Base-by-base conservation (phyloP, 2,797 vertebrate genomes). In the Micropoecilia bifurca region DNA sequence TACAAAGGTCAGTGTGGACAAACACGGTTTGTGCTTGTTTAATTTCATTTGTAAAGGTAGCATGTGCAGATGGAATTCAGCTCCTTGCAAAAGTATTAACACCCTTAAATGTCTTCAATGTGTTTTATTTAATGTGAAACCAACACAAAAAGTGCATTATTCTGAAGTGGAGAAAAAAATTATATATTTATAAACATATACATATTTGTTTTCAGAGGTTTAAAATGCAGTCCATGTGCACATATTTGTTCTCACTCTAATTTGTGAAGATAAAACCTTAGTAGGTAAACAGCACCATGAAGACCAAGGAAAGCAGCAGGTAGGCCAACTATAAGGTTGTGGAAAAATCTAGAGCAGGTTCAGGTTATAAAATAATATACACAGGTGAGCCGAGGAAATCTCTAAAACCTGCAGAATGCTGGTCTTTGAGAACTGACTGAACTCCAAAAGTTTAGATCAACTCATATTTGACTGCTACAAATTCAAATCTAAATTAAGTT, bases 1-100 rank as follows among this genome's bases (percentile, higher is more conserved):
- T 99, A 99, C 91, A 97, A 95, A 97, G 98, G 98, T 99, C 80
- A 7, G 89, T 82, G 30, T 66, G 9, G 41, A n/a, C 13, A 12
- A 43, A 9, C 33, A 5, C 28, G 71, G 16, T 43, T 39, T 83
- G 39, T 74, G 16, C 41, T 39, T 63, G 25, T 45, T 33, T 47
- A 47, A 43, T 36, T 2, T 45, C 9, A 63, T 83, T 74, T 61
- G n/a, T 36, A 33, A 1, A 72, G 47, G 55, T 41, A 41, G 74
- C 22, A 16, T 30, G 41, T 74, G 39, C n/a, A 41, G 46, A n/a
- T 28, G n/a, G 30, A 20, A 3, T 69, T 69, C 2, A 10, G 39
- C 1, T 6, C 12, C 68, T 45, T 71, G 25, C 25, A 16, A 45
- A 71, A 28, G 5, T 12, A 22, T 39, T 20, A 4, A 39, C 14